A percentile compares a stretch with the other conserved stretches of the same genome.
These are phyloP conservation scores for Rhinogobio ventralis DNA, from an alignment of 2,797 vertebrate genomes.

Conservation along the genomic window DNA sequence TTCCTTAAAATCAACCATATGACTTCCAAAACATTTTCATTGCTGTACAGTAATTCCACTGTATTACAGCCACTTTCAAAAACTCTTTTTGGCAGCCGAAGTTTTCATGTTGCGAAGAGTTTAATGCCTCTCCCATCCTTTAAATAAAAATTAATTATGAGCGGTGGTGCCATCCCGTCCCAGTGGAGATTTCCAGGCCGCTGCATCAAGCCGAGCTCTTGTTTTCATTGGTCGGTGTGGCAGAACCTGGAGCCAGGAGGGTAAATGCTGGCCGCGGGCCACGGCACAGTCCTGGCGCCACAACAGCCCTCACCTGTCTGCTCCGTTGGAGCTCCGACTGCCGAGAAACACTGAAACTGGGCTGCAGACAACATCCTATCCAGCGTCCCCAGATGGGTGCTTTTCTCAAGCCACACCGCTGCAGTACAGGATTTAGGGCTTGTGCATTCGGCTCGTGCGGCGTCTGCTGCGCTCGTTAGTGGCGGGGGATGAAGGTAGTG, in stretches of 20 bases:
- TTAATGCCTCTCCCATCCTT: constrained; percentile 13
- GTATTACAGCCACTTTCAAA: not conserved
- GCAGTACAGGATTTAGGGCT: not conserved
- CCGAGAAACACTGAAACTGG: constrained; percentile 47
- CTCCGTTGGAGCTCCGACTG: constrained; percentile 55
- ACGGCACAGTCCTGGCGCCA: constrained; percentile 56
- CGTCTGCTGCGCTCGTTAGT: constrained; percentile 79
- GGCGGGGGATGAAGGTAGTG: constrained; percentile 59
- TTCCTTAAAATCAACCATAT: not conserved
- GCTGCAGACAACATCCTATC: constrained; percentile 11
- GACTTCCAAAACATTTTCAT: not conserved
- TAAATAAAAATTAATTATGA: constrained; percentile 31
- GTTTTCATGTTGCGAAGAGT: not conserved
- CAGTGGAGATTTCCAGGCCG: constrained; percentile 17
- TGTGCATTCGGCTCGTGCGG: not conserved
- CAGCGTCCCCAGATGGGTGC: constrained; percentile 65
- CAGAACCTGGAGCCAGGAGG: constrained; percentile 41
- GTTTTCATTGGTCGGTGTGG: constrained; percentile 52
- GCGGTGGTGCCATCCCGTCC: constrained; percentile 22
- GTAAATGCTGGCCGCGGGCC: constrained; percentile 60
- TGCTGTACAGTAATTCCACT: constrained; percentile 1
- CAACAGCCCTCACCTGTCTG: constrained; percentile 62
- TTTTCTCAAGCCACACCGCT: constrained; percentile 41
- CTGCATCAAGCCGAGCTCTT: constrained; percentile 45
- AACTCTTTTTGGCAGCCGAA: not conserved